These are phyloP conservation scores for Solenodon paradoxus DNA, from an alignment of 2,113 vertebrate species.

Conservation along the genomic window DNA sequence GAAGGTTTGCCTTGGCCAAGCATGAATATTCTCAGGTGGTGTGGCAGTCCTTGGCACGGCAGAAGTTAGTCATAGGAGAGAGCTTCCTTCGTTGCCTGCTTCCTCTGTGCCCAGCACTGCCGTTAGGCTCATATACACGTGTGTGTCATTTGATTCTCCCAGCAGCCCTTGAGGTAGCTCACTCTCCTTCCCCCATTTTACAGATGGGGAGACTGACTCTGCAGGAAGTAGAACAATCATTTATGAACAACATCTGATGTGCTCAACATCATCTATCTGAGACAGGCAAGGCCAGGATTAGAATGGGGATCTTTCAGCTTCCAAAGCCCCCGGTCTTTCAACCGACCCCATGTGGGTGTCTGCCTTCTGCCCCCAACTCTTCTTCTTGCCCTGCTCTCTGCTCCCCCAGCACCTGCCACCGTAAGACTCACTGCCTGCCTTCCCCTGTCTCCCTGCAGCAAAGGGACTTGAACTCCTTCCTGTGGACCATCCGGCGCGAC, in stretches of 20 bases:
- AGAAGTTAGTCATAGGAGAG: constrained; percentile 21
- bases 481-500: constrained; percentile 92
- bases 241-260: too few species aligned
- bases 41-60: constrained; percentile 34
- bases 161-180: not conserved
- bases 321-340: not conserved
- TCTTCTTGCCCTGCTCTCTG: not conserved
- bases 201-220: constrained; percentile 43
- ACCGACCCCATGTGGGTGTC: not conserved
- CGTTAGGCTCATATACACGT: not conserved
- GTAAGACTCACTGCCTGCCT: not conserved
- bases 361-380: not conserved
- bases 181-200: not conserved
- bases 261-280: not conserved
- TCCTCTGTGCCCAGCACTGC: constrained; percentile 18
- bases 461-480: constrained; percentile 96
- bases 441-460: constrained; percentile 81
- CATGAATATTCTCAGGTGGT: constrained; percentile 57
- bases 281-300: not conserved
- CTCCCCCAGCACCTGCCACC: not conserved
- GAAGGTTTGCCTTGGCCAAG: constrained; percentile 68
- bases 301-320: not conserved
- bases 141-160: not conserved
- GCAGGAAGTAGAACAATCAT: not conserved
- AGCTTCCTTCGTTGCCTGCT: not conserved